Evolutionary conservation across 2,797 vertebrate genomes (phyloP), one percentile per base, ranked within the genome.

Genomic region (Chaenodraco wilsoni): DNA sequence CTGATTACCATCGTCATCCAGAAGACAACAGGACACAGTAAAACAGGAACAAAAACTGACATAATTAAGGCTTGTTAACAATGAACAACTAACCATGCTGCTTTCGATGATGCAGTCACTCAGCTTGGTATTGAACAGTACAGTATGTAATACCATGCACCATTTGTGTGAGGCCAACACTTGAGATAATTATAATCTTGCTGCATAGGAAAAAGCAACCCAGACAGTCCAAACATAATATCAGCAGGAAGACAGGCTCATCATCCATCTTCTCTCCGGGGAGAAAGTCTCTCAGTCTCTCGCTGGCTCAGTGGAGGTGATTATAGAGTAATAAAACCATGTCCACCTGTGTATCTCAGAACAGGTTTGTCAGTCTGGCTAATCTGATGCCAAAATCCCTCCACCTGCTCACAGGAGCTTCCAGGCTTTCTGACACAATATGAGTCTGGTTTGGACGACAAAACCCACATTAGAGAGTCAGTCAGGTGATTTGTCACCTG

Each of bases 301-400:
- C 19, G 1, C 52, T 4, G 37, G 68, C 79, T 85, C 59, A 71
- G 68, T 50, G 4, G 15, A 61, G 76, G 72, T 88, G 83, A 89
- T 88, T 88, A 88, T 31, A 54, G 72, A 41, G 57, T 83, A 82
- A 86, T 84, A 84, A 89, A 86, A 76, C 61, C 37, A 21, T 63
- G 79, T 87, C 78, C 76, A 76, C 77, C 81, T 69, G 67, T 78
- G 71, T 75, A 65, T 78, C 27, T 65, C 80, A 48, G 62, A 66
- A 27, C 72, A 65, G 51, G 76, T 72, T 82, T 77, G 78, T 84
- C 77, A 62, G 73, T 48, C 57, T 45, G 64, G 65, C 37, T 84
- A 74, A 88, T 81, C 55, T 69, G 52, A 67, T n/a, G 72, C 64
- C 51, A 13, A 84, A 78, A 75, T 77, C 65, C 14, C 45, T 59